phyloP scores from a whole-genome alignment of 2,797 vertebrate species.

The Pachyuromys duprasi region DNA sequence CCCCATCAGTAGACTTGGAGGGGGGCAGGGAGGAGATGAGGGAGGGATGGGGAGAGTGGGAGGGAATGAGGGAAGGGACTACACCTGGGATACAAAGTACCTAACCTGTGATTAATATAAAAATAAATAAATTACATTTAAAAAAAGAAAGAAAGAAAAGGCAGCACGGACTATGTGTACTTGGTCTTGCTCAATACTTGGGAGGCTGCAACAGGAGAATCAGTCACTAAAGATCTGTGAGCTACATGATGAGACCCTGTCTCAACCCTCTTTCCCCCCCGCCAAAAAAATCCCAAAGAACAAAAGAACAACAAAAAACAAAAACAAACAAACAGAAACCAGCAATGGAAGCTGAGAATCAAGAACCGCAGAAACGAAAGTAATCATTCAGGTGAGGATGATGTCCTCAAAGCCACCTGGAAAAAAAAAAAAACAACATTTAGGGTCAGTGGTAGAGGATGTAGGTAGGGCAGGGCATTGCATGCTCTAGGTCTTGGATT shows the following conservation, averaged over 20 bases:
- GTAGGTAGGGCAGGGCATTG: too few species aligned
- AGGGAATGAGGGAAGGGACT: too few species aligned
- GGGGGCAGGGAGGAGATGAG: too few species aligned
- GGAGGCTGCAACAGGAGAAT: not conserved
- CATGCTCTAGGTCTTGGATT: too few species aligned
- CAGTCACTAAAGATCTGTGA: not conserved
- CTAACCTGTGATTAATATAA: too few species aligned
- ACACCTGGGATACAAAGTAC: too few species aligned
- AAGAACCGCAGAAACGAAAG: not conserved
- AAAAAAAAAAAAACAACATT: too few species aligned
- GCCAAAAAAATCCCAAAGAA: not conserved
- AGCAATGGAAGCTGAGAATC: not conserved
- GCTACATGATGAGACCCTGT: not conserved
- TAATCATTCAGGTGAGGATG: not conserved
- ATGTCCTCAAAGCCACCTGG: not conserved
- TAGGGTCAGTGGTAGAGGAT: not conserved
- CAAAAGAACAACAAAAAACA: not conserved
- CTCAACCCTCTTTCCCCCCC: not conserved
- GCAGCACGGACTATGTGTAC: not conserved
- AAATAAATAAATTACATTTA: too few species aligned
- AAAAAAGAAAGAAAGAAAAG: too few species aligned
- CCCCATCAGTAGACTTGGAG: too few species aligned
- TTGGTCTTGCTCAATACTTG: not conserved
- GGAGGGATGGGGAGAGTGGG: too few species aligned
- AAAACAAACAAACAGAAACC: not conserved